These are phyloP conservation scores for Linepithema humile DNA, from an alignment of 1,140 invertebrate species.

Conservation along the genomic window DNA sequence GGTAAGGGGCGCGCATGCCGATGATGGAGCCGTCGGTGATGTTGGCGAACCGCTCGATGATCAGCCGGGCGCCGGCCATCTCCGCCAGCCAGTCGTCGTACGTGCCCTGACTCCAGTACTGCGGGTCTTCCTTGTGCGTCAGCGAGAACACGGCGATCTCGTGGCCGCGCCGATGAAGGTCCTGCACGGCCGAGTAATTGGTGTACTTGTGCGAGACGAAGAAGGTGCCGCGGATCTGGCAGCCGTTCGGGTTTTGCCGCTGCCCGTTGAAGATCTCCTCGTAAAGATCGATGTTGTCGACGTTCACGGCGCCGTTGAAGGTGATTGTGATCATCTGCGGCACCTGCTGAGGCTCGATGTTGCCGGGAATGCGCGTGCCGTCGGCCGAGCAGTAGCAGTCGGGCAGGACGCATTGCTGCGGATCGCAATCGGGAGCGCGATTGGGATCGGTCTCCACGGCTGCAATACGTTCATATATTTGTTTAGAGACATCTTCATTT, in stretches of 20 bases:
- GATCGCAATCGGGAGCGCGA: slow-evolving; percentile 94
- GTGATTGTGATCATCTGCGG: slow-evolving; percentile 98
- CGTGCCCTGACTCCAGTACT: slow-evolving; percentile 94
- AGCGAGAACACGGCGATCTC: slow-evolving; percentile 97
- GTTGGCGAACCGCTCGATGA: slow-evolving; percentile 95
- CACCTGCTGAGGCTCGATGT: slow-evolving; percentile 92
- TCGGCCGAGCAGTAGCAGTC: slow-evolving; percentile 98
- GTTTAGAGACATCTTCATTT: too few relatives aligned
- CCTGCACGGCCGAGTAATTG: slow-evolving; percentile 97
- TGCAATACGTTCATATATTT: slow-evolving; percentile 78
- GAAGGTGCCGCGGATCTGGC: slow-evolving; percentile 96
- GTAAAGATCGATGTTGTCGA: slow-evolving; percentile 96
- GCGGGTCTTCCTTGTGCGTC: slow-evolving; percentile 95
- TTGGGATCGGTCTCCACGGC: slow-evolving; percentile 95
- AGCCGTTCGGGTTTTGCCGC: slow-evolving; percentile 96
- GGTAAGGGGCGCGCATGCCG: slow-evolving; percentile 94
- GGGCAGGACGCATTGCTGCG: slow-evolving; percentile 93
- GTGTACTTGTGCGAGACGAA: slow-evolving; percentile 98
- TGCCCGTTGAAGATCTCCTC: slow-evolving; percentile 95
- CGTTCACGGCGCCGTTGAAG: slow-evolving; percentile 97
- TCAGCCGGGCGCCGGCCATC: slow-evolving; percentile 96
- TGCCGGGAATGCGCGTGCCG: slow-evolving; percentile 94
- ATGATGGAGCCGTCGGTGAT: slow-evolving; percentile 96
- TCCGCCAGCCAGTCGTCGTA: slow-evolving; percentile 98
- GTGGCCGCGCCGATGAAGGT: slow-evolving; percentile 95